phyloP scores from a whole-genome alignment of 2,888 invertebrate species.

The Bimastos eiseni region DNA sequence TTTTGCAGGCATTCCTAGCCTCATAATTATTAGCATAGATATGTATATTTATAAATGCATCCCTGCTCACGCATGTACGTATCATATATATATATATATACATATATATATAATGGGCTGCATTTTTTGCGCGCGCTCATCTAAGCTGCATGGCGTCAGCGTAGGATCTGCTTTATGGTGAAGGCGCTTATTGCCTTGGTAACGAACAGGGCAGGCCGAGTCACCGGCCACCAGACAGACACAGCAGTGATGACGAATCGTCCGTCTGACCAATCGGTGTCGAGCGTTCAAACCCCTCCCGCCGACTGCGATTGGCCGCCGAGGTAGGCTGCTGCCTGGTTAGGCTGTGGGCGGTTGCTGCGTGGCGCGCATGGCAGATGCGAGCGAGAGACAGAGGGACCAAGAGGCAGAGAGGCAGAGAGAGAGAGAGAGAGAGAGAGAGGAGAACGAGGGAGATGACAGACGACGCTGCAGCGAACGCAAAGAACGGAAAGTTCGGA shows the following conservation, averaged over 20 bases:
- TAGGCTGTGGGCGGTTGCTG: background rate
- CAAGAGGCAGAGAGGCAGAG: background rate
- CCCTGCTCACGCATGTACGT: background rate
- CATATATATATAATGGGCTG: background rate
- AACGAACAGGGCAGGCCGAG: background rate
- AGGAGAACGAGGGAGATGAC: background rate
- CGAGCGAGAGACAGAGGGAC: background rate
- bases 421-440: too few relatives aligned
- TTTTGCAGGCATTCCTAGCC: background rate
- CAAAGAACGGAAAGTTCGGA: background rate
- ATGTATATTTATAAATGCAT: background rate
- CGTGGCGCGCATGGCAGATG: background rate
- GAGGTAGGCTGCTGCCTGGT: background rate
- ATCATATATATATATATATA: background rate
- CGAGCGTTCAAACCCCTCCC: background rate
- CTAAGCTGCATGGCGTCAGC: background rate
- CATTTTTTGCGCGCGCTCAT: background rate
- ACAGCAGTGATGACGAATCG: background rate
- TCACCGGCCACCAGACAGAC: background rate
- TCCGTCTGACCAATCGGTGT: slow-evolving; percentile 2
- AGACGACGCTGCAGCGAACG: background rate
- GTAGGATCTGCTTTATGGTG: background rate
- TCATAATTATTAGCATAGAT: background rate
- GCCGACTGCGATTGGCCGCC: background rate
- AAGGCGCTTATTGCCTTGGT: background rate